Percentiles rank a stretch among this genome's conserved stretches.
These are phyloP conservation scores for Scolopax bukidnonensis DNA, from an alignment of 2,797 vertebrate genomes.

Conservation along the genomic window DNA sequence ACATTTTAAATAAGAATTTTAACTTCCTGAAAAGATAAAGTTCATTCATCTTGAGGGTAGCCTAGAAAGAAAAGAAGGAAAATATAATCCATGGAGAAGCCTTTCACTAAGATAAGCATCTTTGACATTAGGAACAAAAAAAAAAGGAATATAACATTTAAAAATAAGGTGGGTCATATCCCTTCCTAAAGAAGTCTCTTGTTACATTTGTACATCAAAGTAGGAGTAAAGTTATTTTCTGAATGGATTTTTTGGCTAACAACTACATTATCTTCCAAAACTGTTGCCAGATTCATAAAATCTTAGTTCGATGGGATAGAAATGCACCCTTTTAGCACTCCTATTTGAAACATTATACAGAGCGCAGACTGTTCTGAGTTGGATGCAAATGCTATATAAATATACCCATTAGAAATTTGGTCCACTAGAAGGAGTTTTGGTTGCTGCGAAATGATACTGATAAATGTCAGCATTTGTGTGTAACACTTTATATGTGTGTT, in stretches of 20 bases:
- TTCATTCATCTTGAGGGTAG: conserved; percentile 18
- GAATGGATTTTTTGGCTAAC: conserved; percentile 39
- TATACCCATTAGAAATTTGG: not conserved
- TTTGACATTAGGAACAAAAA: not conserved
- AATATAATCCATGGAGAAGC: not conserved
- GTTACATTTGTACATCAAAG: conserved; percentile 54
- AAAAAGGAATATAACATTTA: not conserved
- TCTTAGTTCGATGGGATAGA: conserved; percentile 12
- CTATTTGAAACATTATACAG: conserved; percentile 50
- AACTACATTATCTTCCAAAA: conserved; percentile 42
- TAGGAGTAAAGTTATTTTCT: conserved; percentile 35
- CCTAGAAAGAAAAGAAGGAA: not conserved
- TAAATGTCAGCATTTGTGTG: not conserved
- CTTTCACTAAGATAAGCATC: conserved; percentile 29
- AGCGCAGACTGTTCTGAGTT: not conserved
- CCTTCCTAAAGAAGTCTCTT: not conserved
- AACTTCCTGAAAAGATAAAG: conserved; percentile 53
- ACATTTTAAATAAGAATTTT: conserved; percentile 48
- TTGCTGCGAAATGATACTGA: not conserved
- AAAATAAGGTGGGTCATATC: conserved; percentile 13
- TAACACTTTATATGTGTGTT: not conserved
- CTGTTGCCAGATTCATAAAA: conserved; percentile 51
- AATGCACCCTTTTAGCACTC: conserved; percentile 11
- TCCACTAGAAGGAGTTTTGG: not conserved
- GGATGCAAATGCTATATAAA: not conserved